Base-by-base conservation (phyloP, 2,888 invertebrate genomes). In the Cyrtodaria siliqua region DNA sequence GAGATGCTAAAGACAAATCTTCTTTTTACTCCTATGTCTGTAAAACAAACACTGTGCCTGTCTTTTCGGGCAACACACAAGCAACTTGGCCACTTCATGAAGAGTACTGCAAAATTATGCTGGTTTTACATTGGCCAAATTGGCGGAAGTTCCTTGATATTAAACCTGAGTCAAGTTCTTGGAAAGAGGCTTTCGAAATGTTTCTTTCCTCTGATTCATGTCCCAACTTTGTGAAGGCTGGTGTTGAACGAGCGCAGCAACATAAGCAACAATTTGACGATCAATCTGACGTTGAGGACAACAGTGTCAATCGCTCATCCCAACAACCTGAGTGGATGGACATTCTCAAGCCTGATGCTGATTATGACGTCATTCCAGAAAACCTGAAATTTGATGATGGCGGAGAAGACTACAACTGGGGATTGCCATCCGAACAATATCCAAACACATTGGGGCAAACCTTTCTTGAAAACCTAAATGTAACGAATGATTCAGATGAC, bases 71-170 rank as follows among this genome's bases (percentile, higher is more conserved):
- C 27, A 23, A 14, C 9, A 49, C 18, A 9, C 4, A 29, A 23
- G 80, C 80, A 29, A 29, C 62, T 26, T 82, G 82, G 77, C 84
- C 80, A 2, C 53, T 78, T 0, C 4, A 38, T 14, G 83, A 83
- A 56, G 69, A 79, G 33, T 79, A 81, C 52, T 76, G 69, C 33
- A 47, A 73, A 12, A 33, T 59, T 6, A 66, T 50, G 61, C 71
- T 83, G 8, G 40, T 82, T 4, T 38, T 84, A 23, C 81, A 83
- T 52, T 78, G 69, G 61, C 83, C 82, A 23, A 78, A 78, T 33
- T 86, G 78, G 84, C 9, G 77, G n/a, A 67, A 52, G 27, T 23
- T 84, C 4, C 18, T 42, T 29, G 83, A 84, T 29, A 81, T 84
- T n/a, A 79, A 78, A 60, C 14, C 26, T 40, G 33, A 60, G 12